phyloP scores from a whole-genome alignment of 1,140 invertebrate species.

The Callitettix versicolor region DNA sequence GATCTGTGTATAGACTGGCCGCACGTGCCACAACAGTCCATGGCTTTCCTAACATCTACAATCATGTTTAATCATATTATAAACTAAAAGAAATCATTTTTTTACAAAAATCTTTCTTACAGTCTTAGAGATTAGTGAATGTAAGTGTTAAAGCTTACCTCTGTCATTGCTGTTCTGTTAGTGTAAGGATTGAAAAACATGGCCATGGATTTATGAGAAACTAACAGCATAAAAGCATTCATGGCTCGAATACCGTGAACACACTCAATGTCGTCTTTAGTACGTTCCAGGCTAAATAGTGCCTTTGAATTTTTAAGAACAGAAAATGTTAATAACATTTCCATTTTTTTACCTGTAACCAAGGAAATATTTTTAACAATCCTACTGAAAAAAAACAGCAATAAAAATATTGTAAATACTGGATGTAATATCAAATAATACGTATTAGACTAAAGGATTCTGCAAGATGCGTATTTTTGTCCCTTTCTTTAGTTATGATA shows the following conservation, averaged over 20 bases:
- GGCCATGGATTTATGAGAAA: slow-evolving; percentile 63
- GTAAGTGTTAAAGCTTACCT: slow-evolving; percentile 36
- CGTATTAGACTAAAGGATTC: too few species aligned
- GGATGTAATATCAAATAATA: too few species aligned
- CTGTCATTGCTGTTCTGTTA: slow-evolving; percentile 55
- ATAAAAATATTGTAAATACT: too few species aligned
- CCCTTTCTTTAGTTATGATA: slow-evolving; percentile 9
- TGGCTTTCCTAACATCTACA: slow-evolving; percentile 48
- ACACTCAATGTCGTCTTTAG: slow-evolving; percentile 45
- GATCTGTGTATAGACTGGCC: slow-evolving; percentile 65
- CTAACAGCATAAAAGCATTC: slow-evolving; percentile 51
- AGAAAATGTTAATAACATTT: slow-evolving; percentile 50
- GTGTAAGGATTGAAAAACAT: slow-evolving; percentile 56
- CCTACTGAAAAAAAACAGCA: slow-evolving; percentile 3
- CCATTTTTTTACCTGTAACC: slow-evolving; percentile 29
- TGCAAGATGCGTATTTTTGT: neutral
- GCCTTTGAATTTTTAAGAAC: slow-evolving; percentile 44
- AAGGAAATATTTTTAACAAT: slow-evolving; percentile 6
- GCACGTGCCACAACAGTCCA: slow-evolving; percentile 61
- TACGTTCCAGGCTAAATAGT: slow-evolving; percentile 41
- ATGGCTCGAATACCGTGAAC: slow-evolving; percentile 56
- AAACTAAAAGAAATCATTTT: neutral
- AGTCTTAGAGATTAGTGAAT: neutral
- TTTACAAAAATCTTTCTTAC: neutral
- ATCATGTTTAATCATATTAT: slow-evolving; percentile 5